These are phyloP conservation scores for Sclerurus mexicanus DNA, from an alignment of 2,113 vertebrate species.

Conservation along the genomic window DNA sequence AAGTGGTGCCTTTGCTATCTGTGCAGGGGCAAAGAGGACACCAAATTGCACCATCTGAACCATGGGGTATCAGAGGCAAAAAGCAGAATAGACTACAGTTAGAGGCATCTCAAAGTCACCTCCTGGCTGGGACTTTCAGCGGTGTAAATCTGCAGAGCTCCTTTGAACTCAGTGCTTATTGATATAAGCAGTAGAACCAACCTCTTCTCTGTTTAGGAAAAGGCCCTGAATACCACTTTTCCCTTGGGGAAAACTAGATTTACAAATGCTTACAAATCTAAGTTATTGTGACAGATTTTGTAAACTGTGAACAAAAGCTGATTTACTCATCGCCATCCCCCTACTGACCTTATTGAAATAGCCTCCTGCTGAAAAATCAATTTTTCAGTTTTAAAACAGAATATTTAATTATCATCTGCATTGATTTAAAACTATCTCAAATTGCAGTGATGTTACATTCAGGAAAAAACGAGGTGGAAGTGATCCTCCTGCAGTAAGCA, in stretches of 20 bases:
- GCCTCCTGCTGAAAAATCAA: constrained; percentile 54
- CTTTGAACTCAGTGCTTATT: background rate
- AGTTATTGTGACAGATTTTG: background rate
- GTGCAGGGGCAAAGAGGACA: background rate
- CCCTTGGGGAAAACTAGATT: background rate
- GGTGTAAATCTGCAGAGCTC: background rate
- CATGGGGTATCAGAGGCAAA: background rate
- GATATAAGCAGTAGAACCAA: background rate
- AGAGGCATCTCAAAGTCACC: background rate
- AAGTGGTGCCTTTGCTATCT: background rate
- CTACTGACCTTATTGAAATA: constrained; percentile 40
- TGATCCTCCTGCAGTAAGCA: background rate
- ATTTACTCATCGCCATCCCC: background rate
- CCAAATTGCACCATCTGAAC: background rate
- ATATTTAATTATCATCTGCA: constrained; percentile 57
- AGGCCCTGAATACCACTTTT: background rate
- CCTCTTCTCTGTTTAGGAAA: background rate
- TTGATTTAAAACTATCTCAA: constrained; percentile 54
- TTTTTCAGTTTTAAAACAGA: constrained; percentile 50
- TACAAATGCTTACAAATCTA: background rate
- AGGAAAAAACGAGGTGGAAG: background rate
- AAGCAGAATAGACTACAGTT: background rate
- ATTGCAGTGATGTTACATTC: background rate
- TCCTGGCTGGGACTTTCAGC: background rate
- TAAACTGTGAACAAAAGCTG: constrained; percentile 41